These are phyloP conservation scores for Nematolebias whitei DNA, from an alignment of 2,113 vertebrate species.

Conservation along the genomic window DNA sequence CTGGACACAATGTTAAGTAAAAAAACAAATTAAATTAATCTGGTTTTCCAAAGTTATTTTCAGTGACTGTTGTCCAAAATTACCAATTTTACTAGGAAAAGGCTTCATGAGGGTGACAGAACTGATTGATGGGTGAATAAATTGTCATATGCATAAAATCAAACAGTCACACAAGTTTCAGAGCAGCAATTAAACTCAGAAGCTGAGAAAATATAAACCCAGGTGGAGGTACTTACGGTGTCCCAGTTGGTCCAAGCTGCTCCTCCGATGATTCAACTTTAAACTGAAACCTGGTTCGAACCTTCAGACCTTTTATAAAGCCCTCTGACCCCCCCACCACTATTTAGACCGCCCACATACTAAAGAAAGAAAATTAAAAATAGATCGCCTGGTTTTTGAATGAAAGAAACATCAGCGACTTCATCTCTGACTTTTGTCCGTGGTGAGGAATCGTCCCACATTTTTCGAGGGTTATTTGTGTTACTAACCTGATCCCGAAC, in stretches of 20 bases:
- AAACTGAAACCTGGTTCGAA: conserved; percentile 41
- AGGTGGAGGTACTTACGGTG: conserved; percentile 44
- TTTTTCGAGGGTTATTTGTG: conserved; percentile 27
- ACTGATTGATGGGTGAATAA: background rate
- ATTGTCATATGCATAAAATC: no score
- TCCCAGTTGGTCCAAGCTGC: conserved; percentile 15
- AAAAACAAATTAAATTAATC: background rate
- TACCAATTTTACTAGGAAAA: background rate
- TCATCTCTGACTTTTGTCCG: conserved; percentile 35
- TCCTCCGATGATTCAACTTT: conserved; percentile 27
- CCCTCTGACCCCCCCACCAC: conserved; percentile 22
- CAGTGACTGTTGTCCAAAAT: background rate
- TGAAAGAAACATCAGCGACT: conserved; percentile 43
- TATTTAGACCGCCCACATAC: conserved; percentile 29
- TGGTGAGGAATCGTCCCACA: conserved; percentile 12
- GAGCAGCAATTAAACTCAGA: background rate
- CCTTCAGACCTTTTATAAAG: conserved; percentile 59
- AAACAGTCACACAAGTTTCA: background rate
- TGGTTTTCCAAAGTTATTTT: background rate
- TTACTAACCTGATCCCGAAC: conserved; percentile 23
- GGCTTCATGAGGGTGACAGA: background rate
- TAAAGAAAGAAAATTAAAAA: conserved; percentile 22
- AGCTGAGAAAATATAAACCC: background rate
- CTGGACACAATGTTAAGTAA: background rate
- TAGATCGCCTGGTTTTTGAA: conserved; percentile 38